Evolutionary conservation across 2,113 vertebrate species (phyloP).

Genomic region (Dasypus novemcinctus): DNA sequence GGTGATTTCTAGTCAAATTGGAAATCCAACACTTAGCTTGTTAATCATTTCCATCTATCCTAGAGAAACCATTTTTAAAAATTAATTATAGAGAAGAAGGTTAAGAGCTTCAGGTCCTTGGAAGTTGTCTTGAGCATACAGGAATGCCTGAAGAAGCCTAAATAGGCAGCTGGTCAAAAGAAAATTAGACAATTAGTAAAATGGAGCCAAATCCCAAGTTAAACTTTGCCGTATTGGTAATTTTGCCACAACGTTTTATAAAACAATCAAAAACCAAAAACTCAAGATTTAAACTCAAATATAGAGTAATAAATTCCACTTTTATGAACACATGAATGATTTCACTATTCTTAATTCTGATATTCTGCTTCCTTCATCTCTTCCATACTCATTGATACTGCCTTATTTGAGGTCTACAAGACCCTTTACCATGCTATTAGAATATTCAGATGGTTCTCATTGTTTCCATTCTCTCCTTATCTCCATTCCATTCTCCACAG

Average conservation of each 20-base stretch:
- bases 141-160: neutral
- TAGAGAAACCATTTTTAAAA: neutral
- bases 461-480: neutral
- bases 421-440: neutral
- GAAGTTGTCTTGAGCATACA: neutral
- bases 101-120: neutral
- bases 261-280: neutral
- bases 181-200: neutral
- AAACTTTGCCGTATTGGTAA: conserved; percentile 3
- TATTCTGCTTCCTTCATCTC: neutral
- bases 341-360: neutral
- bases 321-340: neutral
- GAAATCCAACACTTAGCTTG: neutral
- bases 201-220: neutral
- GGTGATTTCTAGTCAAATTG: neutral
- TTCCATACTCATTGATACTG: neutral
- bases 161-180: neutral
- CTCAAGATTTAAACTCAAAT: neutral
- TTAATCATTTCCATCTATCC: neutral
- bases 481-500: neutral
- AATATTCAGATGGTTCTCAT: neutral
- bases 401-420: neutral
- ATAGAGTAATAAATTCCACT: neutral
- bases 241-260: neutral
- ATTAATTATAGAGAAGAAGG: neutral